phyloP scores from a whole-genome alignment of 2,888 invertebrate species.

The Saturnia japonica region DNA sequence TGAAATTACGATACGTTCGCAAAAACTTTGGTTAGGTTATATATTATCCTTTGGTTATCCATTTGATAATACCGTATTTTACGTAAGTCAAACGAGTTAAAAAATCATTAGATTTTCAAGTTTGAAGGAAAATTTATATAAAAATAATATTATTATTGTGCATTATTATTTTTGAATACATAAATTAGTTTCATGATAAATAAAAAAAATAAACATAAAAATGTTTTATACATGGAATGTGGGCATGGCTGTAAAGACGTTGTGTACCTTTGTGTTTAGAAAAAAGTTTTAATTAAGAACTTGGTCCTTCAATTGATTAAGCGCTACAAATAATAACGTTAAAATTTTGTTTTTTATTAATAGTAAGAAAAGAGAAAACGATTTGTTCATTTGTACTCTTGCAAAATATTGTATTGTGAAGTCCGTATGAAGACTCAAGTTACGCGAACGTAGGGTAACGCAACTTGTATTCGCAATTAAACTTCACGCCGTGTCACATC shows the following conservation, averaged over 20 bases:
- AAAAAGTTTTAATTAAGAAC: background rate
- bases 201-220: background rate
- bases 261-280: background rate
- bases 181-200: background rate
- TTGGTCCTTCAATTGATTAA: background rate
- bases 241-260: too few species aligned
- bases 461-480: background rate
- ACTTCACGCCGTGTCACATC: background rate
- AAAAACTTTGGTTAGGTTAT: background rate
- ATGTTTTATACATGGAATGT: too few species aligned
- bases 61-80: background rate
- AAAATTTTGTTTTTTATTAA: background rate
- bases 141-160: background rate
- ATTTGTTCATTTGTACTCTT: background rate
- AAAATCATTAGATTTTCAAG: background rate
- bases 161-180: background rate
- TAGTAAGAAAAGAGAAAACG: background rate
- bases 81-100: background rate
- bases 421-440: background rate
- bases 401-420: background rate
- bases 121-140: background rate
- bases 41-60: background rate
- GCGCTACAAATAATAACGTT: background rate
- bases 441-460: background rate
- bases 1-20: background rate